Evolutionary conservation across 1,140 invertebrate genomes (phyloP).

Genomic region (Drosophila trapezifrons): DNA sequence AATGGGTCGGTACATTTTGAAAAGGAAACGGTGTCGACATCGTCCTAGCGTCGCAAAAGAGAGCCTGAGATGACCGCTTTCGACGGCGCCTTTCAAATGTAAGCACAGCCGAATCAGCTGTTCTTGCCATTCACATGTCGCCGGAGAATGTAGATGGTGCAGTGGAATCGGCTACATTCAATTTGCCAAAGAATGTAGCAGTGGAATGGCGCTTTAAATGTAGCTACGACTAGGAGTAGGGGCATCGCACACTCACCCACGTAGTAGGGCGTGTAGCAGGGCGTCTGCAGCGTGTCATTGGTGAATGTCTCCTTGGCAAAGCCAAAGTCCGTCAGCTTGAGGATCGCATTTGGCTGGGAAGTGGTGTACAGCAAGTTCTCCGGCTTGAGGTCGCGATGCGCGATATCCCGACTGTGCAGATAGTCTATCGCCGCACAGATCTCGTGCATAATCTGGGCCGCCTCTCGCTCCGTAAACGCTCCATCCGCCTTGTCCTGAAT

Average conservation of each 20-base stretch:
- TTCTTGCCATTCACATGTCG: no score
- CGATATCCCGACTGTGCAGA: slow-evolving; percentile 97
- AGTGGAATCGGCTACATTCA: no score
- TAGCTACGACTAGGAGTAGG: no score
- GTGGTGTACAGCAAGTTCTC: slow-evolving; percentile 95
- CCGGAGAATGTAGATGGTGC: no score
- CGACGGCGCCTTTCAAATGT: no score
- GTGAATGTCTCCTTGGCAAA: slow-evolving; percentile 98
- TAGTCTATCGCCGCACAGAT: slow-evolving; percentile 98
- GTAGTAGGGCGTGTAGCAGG: slow-evolving; percentile 99
- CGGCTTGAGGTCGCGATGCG: slow-evolving; percentile 98
- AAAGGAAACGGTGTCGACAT: no score
- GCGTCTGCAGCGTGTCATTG: slow-evolving; percentile 96
- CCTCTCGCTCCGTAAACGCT: slow-evolving; percentile 95
- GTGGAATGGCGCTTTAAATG: no score
- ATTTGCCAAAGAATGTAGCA: no score
- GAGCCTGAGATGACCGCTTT: no score
- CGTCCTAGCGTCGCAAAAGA: no score
- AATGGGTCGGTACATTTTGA: no score
- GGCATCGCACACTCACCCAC: slow-evolving; percentile 86
- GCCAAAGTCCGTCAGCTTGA: slow-evolving; percentile 99
- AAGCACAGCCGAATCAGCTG: no score
- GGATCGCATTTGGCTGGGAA: slow-evolving; percentile 88
- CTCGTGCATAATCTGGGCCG: slow-evolving; percentile 94
- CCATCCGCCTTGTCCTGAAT: slow-evolving; percentile 97